Evolutionary conservation across 1,140 invertebrate genomes (phyloP).

Genomic region (Euura lappo): DNA sequence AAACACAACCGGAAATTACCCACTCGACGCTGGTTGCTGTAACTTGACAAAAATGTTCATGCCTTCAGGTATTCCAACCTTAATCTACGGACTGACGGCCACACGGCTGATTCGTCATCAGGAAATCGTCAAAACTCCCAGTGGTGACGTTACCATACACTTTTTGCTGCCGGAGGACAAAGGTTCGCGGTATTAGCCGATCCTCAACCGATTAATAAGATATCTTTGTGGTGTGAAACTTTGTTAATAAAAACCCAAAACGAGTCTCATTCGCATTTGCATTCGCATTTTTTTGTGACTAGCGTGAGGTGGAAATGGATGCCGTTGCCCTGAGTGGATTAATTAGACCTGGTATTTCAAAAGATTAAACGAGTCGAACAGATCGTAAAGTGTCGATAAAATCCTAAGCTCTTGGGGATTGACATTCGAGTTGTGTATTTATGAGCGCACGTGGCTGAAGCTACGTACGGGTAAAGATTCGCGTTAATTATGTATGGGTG

Average conservation of each 20-base stretch:
- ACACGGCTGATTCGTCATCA: slow-evolving; percentile 78
- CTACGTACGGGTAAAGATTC: neutral
- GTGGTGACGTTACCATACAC: slow-evolving; percentile 80
- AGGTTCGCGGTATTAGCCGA: slow-evolving; percentile 70
- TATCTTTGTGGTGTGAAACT: no score
- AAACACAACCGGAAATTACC: slow-evolving; percentile 23
- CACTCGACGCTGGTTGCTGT: neutral
- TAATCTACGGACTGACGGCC: slow-evolving; percentile 89
- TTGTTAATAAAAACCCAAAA: no score
- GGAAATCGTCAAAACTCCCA: slow-evolving; percentile 77
- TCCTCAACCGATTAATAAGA: neutral
- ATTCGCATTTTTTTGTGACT: no score
- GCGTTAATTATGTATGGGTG: neutral
- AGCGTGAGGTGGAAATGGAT: no score
- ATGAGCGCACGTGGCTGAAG: neutral
- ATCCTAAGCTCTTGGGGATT: neutral
- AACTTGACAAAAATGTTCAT: slow-evolving; percentile 10
- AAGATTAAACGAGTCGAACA: neutral
- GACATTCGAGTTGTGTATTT: neutral
- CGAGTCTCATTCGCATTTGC: no score
- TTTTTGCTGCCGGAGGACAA: slow-evolving; percentile 88
- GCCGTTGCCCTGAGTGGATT: neutral
- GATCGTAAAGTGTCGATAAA: neutral
- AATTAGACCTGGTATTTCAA: neutral
- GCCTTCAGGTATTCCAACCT: slow-evolving; percentile 83